These are phyloP conservation scores for Brachionus plicatilis DNA, from an alignment of 1,140 invertebrate genomes.

Conservation along the genomic window DNA sequence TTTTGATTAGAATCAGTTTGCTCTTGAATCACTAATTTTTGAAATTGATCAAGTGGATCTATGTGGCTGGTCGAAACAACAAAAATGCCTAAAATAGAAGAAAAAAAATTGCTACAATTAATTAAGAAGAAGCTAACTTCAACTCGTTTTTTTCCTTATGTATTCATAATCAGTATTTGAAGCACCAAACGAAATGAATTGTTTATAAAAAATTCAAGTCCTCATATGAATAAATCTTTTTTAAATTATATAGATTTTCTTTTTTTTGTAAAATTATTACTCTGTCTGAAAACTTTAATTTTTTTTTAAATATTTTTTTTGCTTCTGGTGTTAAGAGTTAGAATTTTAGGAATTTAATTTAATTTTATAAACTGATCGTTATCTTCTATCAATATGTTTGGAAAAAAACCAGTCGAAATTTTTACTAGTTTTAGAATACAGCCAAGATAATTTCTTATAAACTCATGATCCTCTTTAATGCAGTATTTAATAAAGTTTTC, in stretches of 20 bases:
- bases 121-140: neutral
- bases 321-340: too few relatives aligned
- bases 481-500: conserved; percentile 81
- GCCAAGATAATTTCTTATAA: conserved; percentile 82
- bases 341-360: too few relatives aligned
- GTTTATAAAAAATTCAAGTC: too few relatives aligned
- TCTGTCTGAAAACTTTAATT: too few relatives aligned
- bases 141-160: neutral
- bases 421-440: conserved; percentile 61
- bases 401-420: neutral
- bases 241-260: too few relatives aligned
- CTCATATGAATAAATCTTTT: too few relatives aligned
- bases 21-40: conserved; percentile 69
- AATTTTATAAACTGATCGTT: too few relatives aligned
- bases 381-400: too few relatives aligned
- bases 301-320: too few relatives aligned
- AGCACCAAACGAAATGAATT: too few relatives aligned
- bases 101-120: neutral
- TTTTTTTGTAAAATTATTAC: too few relatives aligned
- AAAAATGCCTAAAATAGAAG: conserved; percentile 57
- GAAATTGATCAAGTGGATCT: conserved; percentile 72
- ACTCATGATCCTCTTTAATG: conserved; percentile 88
- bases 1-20: conserved; percentile 66
- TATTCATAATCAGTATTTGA: too few relatives aligned
- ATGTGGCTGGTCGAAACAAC: conserved; percentile 75